Percentiles rank a stretch among this genome's conserved stretches.
phyloP scores from a whole-genome alignment of 2,113 vertebrate species.

The Cephalopholis sonnerati region DNA sequence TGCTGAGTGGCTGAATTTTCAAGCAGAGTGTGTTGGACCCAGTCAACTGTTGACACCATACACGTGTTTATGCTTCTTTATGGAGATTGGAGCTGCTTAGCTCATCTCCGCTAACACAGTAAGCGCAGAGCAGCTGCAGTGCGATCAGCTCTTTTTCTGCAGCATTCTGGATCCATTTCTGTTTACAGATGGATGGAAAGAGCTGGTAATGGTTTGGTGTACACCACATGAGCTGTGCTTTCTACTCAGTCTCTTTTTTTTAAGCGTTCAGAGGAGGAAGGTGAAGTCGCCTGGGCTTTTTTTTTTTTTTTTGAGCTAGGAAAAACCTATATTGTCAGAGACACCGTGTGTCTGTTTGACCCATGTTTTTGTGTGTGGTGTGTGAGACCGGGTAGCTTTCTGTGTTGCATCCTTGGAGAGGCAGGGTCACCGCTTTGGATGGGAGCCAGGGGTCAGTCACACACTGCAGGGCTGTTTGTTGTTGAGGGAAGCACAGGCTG shows the following conservation, averaged over 20 bases:
- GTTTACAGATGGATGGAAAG: conserved; percentile 49
- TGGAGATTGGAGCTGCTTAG: conserved; percentile 45
- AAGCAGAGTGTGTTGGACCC: conserved; percentile 13
- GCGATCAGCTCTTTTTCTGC: conserved; percentile 19
- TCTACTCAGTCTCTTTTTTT: conserved; percentile 8
- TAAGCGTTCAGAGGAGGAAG: conserved; percentile 20
- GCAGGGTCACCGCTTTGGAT: conserved; percentile 56
- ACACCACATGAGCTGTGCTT: conserved; percentile 19
- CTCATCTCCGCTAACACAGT: conserved; percentile 25
- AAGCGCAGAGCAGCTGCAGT: conserved; percentile 35
- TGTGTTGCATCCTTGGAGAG: conserved; percentile 50
- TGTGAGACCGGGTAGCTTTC: conserved; percentile 27
- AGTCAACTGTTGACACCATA: conserved; percentile 33
- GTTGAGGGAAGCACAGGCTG: conserved; percentile 38
- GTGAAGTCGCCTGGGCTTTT: conserved; percentile 6
- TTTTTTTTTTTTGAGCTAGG: conserved; percentile 5
- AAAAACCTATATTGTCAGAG: conserved; percentile 56
- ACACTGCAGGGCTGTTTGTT: conserved; percentile 52
- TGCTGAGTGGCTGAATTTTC: conserved; percentile 39
- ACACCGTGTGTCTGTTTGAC: conserved; percentile 64
- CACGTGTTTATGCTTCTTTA: conserved; percentile 39
- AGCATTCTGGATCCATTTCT: conserved; percentile 41
- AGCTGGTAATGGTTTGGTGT: conserved; percentile 24
- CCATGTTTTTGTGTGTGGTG: conserved; percentile 64
- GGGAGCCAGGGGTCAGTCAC: conserved; percentile 55